Percentiles rank a stretch among this genome's conserved stretches.
phyloP scores from a whole-genome alignment of 2,113 vertebrate genomes.

The Gambusia affinis region DNA sequence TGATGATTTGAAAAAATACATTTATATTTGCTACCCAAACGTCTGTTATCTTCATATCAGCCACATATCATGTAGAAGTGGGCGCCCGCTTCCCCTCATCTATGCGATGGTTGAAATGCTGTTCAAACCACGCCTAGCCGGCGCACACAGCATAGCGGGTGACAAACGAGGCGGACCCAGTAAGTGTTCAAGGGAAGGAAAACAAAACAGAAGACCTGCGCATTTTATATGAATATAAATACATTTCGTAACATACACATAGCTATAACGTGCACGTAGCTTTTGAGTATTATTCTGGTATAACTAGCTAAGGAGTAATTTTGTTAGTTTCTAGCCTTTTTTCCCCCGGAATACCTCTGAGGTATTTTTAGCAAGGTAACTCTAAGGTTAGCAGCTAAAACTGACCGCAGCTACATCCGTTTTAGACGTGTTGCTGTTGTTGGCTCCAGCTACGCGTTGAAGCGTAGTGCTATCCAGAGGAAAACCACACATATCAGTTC shows the following conservation, averaged over 20 bases:
- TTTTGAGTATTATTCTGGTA: neutral
- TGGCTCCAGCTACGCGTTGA: neutral
- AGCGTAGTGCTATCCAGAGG: neutral
- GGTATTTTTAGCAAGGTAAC: slow-evolving; percentile 30
- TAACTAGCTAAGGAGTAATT: neutral
- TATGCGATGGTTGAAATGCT: too few species aligned
- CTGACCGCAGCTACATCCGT: neutral
- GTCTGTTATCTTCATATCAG: neutral
- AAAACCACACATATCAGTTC: neutral
- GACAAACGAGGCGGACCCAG: neutral
- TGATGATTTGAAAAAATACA: neutral
- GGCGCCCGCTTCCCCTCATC: too few species aligned
- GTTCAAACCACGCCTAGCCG: neutral
- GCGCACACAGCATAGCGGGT: neutral
- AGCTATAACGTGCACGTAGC: too few species aligned
- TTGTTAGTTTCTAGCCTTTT: neutral
- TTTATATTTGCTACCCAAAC: neutral
- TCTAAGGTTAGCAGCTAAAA: slow-evolving; percentile 29
- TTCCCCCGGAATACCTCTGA: neutral
- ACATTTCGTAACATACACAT: neutral
- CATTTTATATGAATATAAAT: neutral
- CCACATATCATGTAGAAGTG: too few species aligned
- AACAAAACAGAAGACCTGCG: slow-evolving; percentile 12
- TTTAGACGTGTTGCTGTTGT: neutral
- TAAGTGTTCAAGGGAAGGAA: slow-evolving; percentile 20